These are phyloP conservation scores for Porites divaricata DNA, from an alignment of 92 coral and sea anemone genomes.

Conservation along the genomic window DNA sequence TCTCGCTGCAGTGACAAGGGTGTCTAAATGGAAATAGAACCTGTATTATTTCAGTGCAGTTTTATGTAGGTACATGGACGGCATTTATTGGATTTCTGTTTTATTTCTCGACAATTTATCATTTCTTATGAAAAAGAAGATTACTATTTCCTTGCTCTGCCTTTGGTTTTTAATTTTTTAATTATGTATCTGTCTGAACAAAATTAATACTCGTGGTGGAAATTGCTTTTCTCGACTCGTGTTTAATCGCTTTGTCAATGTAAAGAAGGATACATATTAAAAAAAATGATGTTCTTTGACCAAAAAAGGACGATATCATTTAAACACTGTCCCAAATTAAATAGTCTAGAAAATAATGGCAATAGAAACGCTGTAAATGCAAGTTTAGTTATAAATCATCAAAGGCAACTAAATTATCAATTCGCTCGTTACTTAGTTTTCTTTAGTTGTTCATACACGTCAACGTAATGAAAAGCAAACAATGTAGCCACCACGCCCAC, in stretches of 20 bases:
- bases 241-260: background rate
- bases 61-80: background rate
- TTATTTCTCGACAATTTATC: background rate
- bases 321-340: background rate
- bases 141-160: background rate
- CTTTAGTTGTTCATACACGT: background rate
- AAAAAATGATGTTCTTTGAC: background rate
- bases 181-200: background rate
- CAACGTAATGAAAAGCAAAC: conserved; percentile 19
- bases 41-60: conserved; percentile 10
- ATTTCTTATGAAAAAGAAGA: background rate
- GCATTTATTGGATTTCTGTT: background rate
- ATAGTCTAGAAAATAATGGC: background rate
- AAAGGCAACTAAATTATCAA: conserved; percentile 2
- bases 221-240: conserved; percentile 8
- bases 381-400: background rate
- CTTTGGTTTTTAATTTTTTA: background rate
- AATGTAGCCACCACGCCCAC: background rate
- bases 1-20: background rate
- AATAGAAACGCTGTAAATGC: background rate
- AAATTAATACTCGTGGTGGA: conserved; percentile 13
- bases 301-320: background rate
- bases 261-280: background rate
- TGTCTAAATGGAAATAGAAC: background rate
- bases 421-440: background rate